Percentiles rank a stretch among this genome's conserved stretches.
phyloP scores from a whole-genome alignment of 2,888 invertebrate species.

The Cryptocephalus primarius region DNA sequence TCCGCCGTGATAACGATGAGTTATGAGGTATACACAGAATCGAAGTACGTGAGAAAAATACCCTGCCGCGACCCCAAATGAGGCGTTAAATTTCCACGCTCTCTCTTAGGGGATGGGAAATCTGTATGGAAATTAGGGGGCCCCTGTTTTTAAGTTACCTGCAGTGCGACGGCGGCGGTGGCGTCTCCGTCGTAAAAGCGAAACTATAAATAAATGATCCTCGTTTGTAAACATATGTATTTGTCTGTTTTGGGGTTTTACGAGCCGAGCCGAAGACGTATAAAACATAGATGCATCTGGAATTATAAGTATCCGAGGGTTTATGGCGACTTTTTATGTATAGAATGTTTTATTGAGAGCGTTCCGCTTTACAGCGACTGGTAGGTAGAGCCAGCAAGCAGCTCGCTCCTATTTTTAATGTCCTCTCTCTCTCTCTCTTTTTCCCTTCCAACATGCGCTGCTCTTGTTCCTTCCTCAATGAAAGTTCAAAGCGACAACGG shows the following conservation, averaged over 20 bases:
- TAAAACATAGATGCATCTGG: conserved; percentile 8
- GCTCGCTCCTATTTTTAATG: not conserved
- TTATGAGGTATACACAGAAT: not conserved
- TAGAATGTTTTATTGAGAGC: conserved; percentile 1
- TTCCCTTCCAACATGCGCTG: not conserved
- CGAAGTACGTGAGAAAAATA: conserved; percentile 13
- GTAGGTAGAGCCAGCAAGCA: not conserved
- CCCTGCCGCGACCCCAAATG: conserved; percentile 9
- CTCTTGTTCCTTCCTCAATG: no score
- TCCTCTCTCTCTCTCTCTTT: not conserved
- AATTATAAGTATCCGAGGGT: conserved; percentile 7
- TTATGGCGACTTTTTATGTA: conserved; percentile 8
- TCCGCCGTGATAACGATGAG: not conserved
- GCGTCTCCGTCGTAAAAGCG: not conserved
- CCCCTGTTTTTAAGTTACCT: no score
- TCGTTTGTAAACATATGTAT: not conserved
- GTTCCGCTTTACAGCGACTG: conserved; percentile 4
- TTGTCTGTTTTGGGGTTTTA: not conserved
- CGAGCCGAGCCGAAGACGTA: conserved; percentile 1
- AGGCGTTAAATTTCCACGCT: conserved; percentile 6
- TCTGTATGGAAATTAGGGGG: no score
- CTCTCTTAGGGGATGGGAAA: no score
- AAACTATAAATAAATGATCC: not conserved
- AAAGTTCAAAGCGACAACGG: no score
- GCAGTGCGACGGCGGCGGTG: no score